Evolutionary conservation across 2,113 vertebrate species (phyloP).

Genomic region (Puma concolor): DNA sequence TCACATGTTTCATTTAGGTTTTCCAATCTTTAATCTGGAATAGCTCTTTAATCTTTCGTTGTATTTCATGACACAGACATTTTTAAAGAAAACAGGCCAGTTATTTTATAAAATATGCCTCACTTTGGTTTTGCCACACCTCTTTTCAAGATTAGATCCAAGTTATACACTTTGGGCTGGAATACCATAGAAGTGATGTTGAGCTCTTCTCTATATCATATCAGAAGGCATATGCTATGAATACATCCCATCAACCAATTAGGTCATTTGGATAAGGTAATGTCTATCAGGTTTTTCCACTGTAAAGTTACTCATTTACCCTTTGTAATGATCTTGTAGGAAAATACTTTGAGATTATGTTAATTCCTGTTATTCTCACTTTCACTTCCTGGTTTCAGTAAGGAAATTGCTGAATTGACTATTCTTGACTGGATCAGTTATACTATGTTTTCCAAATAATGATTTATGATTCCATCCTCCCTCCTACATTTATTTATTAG

Average conservation of each 20-base stretch:
- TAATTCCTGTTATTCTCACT: background rate
- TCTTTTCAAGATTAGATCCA: background rate
- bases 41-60: background rate
- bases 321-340: background rate
- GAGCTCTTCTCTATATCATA: background rate
- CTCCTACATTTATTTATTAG: background rate
- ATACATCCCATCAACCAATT: background rate
- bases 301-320: background rate
- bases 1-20: background rate
- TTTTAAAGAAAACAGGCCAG: background rate
- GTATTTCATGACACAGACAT: background rate
- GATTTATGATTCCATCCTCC: background rate
- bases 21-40: background rate
- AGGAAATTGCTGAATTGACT: background rate
- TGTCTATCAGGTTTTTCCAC: background rate
- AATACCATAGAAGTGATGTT: background rate
- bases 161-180: background rate
- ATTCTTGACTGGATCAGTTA: background rate
- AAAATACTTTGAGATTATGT: background rate
- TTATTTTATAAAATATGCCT: background rate
- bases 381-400: background rate
- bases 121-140: background rate
- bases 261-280: background rate
- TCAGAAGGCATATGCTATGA: background rate
- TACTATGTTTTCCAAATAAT: background rate